Base-by-base conservation (phyloP, 2,888 invertebrate genomes). In the Apeira syringaria region DNA sequence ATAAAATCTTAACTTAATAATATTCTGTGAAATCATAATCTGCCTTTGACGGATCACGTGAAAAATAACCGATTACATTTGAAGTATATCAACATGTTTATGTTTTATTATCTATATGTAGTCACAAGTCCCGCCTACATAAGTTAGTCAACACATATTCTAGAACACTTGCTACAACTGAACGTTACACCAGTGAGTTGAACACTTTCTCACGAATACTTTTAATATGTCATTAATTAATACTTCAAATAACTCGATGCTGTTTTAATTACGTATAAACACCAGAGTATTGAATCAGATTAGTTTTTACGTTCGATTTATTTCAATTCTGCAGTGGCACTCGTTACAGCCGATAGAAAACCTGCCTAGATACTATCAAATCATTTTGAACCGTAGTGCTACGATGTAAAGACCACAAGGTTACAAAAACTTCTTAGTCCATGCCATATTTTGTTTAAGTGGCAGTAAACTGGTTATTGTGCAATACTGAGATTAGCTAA, bases 401-500 rank as follows among this genome's bases (percentile, higher is more conserved):
- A 20, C 12, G 38, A 3, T 1, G n/a, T 34, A 38, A 31, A 44
- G 26, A n/a, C 33, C 5, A n/a, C 26, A 45, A 45, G 25, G 42
- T 39, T 22, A 17, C 42, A 31, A 15, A 10, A 9, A 29, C 10
- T 28, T 24, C 9, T 3, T 31, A 35, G 13, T 13, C 6, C 15
- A 28, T 15, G 10, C 8, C 5, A 11, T 15, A 28, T 26, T 25
- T 34, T 18, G 46, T n/a, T 33, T 54, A 59, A 51, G 47, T 41
- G 53, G 50, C 50, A 40, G 43, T 39, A 34, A 39, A 47, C 57
- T 47, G 47, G 62, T 60, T 56, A 62, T 73, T 73, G 68, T 60
- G 75, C 62, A 73, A 74, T 59, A 40, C 30, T 40, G 42, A 61
- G 53, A 67, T 73, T 73, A 69, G 70, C 66, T 75, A 67, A 69